Evolutionary conservation across 2,797 vertebrate genomes (phyloP).

Genomic region (Esox masquinongy): DNA sequence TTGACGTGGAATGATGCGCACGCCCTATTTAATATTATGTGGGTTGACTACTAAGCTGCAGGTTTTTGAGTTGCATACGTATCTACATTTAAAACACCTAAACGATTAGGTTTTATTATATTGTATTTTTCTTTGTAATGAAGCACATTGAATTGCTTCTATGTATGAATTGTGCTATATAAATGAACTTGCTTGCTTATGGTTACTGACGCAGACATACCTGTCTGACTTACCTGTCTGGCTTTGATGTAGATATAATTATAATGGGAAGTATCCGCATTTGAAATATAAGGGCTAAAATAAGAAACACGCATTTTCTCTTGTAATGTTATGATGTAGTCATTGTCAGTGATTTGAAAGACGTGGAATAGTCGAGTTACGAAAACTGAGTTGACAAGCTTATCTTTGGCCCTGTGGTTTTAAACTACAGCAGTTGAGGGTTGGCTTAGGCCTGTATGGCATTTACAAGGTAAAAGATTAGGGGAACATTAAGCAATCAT

Average conservation of each 20-base stretch:
- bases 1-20: neutral
- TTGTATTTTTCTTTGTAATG: too few species aligned
- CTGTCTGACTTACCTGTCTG: neutral
- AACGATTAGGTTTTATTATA: too few species aligned
- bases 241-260: neutral
- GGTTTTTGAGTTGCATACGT: too few species aligned
- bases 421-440: neutral
- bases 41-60: neutral
- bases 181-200: too few species aligned
- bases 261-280: neutral
- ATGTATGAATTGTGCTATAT: too few species aligned
- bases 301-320: neutral
- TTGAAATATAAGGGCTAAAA: neutral
- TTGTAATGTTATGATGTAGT: too few species aligned
- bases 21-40: neutral
- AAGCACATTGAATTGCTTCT: too few species aligned
- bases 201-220: too few species aligned
- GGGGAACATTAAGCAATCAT: neutral
- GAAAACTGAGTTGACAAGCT: neutral
- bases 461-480: neutral
- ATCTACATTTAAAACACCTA: too few species aligned
- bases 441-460: neutral
- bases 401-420: slow-evolving; percentile 1
- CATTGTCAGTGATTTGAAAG: too few species aligned
- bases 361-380: too few species aligned